These are phyloP conservation scores for Dissostichus mawsoni DNA, from an alignment of 2,113 vertebrate species.

Conservation along the genomic window DNA sequence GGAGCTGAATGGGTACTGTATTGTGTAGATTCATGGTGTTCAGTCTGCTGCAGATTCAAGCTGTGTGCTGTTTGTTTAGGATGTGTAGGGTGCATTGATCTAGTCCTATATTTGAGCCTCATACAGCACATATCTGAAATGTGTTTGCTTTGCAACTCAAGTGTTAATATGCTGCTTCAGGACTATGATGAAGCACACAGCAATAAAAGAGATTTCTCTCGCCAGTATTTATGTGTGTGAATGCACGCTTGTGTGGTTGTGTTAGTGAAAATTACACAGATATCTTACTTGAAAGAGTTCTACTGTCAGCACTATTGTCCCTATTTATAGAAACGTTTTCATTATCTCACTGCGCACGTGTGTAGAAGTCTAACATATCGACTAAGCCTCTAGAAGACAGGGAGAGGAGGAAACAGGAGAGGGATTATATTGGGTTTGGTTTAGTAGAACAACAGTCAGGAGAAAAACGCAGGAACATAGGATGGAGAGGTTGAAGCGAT, in stretches of 20 bases:
- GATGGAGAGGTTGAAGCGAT: slow-evolving; percentile 58
- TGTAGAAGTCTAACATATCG: slow-evolving; percentile 71
- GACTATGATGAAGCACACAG: slow-evolving; percentile 62
- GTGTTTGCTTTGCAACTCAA: slow-evolving; percentile 69
- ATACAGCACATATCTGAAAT: slow-evolving; percentile 52
- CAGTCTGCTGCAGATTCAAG: slow-evolving; percentile 44
- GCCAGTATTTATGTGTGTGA: slow-evolving; percentile 45
- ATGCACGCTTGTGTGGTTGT: slow-evolving; percentile 16
- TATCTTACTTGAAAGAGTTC: slow-evolving; percentile 80
- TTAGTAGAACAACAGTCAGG: slow-evolving; percentile 50
- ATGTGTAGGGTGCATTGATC: slow-evolving; percentile 49
- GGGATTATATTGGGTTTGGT: slow-evolving; percentile 67
- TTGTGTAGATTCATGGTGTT: slow-evolving; percentile 53
- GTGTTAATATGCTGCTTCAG: slow-evolving; percentile 66
- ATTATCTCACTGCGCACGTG: slow-evolving; percentile 77
- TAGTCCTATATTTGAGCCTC: slow-evolving; percentile 43
- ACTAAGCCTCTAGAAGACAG: slow-evolving; percentile 65
- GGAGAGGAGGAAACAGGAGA: slow-evolving; percentile 56
- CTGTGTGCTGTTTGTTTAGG: slow-evolving; percentile 52
- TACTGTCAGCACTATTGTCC: slow-evolving; percentile 79
- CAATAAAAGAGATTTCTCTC: slow-evolving; percentile 47
- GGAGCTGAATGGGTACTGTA: slow-evolving; percentile 23
- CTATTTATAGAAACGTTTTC: slow-evolving; percentile 86
- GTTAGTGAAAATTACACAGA: slow-evolving; percentile 72
- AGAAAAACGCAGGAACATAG: slow-evolving; percentile 50